These are phyloP conservation scores for Lasioglossum malachurum DNA, from an alignment of 2,888 invertebrate species.

Conservation along the genomic window DNA sequence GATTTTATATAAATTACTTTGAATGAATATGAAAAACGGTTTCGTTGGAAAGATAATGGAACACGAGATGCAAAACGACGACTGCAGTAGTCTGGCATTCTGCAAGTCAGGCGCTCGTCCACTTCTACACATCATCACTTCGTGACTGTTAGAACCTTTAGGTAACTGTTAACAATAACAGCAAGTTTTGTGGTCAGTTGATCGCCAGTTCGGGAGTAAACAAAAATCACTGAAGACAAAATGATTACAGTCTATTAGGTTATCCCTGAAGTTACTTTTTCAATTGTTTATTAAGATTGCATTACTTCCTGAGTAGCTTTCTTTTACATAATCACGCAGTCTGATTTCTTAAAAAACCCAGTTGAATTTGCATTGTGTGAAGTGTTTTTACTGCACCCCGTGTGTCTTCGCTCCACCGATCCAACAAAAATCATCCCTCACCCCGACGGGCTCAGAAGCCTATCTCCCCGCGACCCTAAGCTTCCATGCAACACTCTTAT, in stretches of 20 bases:
- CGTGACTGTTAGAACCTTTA: neutral
- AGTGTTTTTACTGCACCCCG: too few species aligned
- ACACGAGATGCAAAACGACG: neutral
- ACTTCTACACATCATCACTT: neutral
- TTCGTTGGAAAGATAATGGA: neutral
- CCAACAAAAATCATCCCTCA: neutral
- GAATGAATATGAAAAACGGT: neutral
- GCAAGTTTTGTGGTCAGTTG: neutral
- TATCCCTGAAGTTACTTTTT: too few species aligned
- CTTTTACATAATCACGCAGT: too few species aligned
- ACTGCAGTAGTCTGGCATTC: neutral
- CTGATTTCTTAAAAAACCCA: too few species aligned
- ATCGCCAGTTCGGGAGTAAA: neutral
- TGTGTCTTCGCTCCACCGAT: neutral
- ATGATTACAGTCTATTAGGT: neutral
- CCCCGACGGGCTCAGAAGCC: conserved; percentile 4
- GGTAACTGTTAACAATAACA: neutral
- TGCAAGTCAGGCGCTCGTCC: neutral
- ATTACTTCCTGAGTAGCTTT: too few species aligned
- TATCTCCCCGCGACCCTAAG: neutral
- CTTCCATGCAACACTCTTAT: neutral
- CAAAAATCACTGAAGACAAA: neutral
- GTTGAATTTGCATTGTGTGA: too few species aligned
- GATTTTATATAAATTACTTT: neutral
- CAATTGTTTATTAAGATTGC: neutral